Evolutionary conservation across 1,140 invertebrate species (phyloP).

Genomic region (Drosophila mayri): DNA sequence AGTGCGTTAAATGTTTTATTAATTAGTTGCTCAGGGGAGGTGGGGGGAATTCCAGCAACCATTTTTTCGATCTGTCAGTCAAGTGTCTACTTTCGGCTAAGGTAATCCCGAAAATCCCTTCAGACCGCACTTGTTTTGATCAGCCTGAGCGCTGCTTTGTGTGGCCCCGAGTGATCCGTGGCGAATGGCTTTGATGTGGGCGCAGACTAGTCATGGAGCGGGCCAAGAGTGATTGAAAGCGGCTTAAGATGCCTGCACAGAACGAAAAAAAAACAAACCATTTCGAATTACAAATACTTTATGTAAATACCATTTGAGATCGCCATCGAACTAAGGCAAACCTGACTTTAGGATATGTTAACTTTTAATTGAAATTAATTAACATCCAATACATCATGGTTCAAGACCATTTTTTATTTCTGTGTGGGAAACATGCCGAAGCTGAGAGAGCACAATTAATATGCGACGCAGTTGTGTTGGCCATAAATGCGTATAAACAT

Average conservation of each 20-base stretch:
- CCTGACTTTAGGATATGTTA: neutral
- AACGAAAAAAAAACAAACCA: neutral
- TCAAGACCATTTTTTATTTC: slow-evolving; percentile 14
- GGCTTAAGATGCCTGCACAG: slow-evolving; percentile 48
- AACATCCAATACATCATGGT: slow-evolving; percentile 15
- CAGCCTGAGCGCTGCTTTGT: slow-evolving; percentile 1
- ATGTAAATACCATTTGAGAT: slow-evolving; percentile 1
- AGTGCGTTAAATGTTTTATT: slow-evolving; percentile 78
- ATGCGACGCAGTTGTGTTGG: slow-evolving; percentile 68
- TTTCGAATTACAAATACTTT: neutral
- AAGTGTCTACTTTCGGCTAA: slow-evolving; percentile 70
- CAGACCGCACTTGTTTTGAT: slow-evolving; percentile 42
- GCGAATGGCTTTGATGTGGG: slow-evolving; percentile 71
- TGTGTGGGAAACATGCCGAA: slow-evolving; percentile 12
- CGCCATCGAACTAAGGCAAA: neutral
- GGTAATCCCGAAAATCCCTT: slow-evolving; percentile 49
- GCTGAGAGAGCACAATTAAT: slow-evolving; percentile 59
- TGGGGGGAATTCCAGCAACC: slow-evolving; percentile 39
- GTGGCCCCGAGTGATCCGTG: slow-evolving; percentile 16
- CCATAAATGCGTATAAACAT: slow-evolving; percentile 46
- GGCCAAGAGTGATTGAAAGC: slow-evolving; percentile 60
- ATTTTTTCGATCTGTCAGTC: slow-evolving; percentile 49
- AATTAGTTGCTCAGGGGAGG: slow-evolving; percentile 48
- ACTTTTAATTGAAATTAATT: slow-evolving; percentile 22
- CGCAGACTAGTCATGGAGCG: slow-evolving; percentile 57